These are phyloP conservation scores for Craniophora ligustri DNA, from an alignment of 2,888 invertebrate genomes.

Conservation along the genomic window DNA sequence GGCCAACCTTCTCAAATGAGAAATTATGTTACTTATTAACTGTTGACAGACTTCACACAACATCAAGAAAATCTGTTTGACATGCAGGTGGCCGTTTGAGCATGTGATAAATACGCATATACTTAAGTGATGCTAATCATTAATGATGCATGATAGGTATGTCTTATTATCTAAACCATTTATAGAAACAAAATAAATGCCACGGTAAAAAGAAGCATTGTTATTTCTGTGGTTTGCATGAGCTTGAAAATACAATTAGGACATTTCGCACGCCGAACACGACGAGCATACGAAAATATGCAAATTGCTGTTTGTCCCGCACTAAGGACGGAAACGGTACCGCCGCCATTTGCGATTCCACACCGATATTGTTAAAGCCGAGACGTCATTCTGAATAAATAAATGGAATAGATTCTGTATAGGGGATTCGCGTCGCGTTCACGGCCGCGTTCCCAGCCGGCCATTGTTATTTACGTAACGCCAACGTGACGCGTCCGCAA, in stretches of 20 bases:
- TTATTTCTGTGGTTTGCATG: constrained; percentile 5
- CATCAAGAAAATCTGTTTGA: too few species aligned
- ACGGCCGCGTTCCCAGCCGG: constrained; percentile 81
- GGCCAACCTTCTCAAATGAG: too few species aligned
- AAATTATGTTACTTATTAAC: too few species aligned
- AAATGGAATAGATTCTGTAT: constrained; percentile 64
- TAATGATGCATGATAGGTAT: too few species aligned
- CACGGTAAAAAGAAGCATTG: constrained; percentile 8
- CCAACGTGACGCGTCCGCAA: constrained; percentile 66
- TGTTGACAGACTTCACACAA: too few species aligned
- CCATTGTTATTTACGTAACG: constrained; percentile 86
- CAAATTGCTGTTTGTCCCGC: constrained; percentile 74
- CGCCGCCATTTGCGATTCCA: constrained; percentile 77
- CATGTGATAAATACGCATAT: too few species aligned
- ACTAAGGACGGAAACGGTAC: constrained; percentile 78
- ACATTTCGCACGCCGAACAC: constrained; percentile 61
- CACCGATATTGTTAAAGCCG: constrained; percentile 75
- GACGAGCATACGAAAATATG: constrained; percentile 72
- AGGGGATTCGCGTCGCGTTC: constrained; percentile 76
- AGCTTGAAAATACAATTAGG: constrained; percentile 42
- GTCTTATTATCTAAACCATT: too few species aligned
- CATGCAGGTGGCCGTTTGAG: too few species aligned
- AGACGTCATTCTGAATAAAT: constrained; percentile 78
- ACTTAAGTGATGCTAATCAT: too few species aligned
- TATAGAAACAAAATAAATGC: neutral